Base-by-base conservation (phyloP, 2,888 invertebrate species). In the Chesias legatella region DNA sequence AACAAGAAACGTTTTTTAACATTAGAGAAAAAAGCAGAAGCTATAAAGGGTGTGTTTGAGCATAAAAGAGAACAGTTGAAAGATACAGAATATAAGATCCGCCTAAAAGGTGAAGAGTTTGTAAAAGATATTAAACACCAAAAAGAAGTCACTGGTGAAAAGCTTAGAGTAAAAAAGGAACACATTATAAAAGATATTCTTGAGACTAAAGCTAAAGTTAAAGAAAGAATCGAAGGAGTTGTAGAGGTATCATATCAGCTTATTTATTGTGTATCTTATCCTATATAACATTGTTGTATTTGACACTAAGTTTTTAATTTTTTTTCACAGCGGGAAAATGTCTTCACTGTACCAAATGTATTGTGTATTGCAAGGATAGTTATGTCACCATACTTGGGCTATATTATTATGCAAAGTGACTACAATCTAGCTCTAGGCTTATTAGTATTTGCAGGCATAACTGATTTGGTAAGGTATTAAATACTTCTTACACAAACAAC, bases 311-410 rank as follows among this genome's bases (percentile, higher is more conserved):
- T 20, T 9, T 24, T 17, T 3, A 17, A 17, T 5, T 3, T 17
- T 17, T 17, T 17, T 17, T 17, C 5, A 5, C 75, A 88, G 88
- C 92, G 88, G 91, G 98, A 98, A 88, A 97, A 98, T 79, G 91
- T 98, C 26, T 93, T 94, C 73, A 99, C 99, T 0, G 90, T 99
- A 58, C 99, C 99, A 7, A 99, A 99, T 82, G 86, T 96, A 31
- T 81, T 99, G 35, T 98, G 98, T 67, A 81, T 96, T 6, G 90
- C 94, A 10, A 91, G 99, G 61, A 98, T 98, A 60, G 82, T 91
- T 5, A 86, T 95, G 58, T 94, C 98, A 0, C 99, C 99, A 0
- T 93, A 94, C 66, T 89, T 99, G 49, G 97, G 97, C 11, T 95
- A 96, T 79, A 90, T 97, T 28, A 96, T 99, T 55, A 73, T 98